Percentiles rank a stretch among this genome's conserved stretches.
These are phyloP conservation scores for Drosophila erecta DNA, from an alignment of 1,140 invertebrate species.

Conservation along the genomic window DNA sequence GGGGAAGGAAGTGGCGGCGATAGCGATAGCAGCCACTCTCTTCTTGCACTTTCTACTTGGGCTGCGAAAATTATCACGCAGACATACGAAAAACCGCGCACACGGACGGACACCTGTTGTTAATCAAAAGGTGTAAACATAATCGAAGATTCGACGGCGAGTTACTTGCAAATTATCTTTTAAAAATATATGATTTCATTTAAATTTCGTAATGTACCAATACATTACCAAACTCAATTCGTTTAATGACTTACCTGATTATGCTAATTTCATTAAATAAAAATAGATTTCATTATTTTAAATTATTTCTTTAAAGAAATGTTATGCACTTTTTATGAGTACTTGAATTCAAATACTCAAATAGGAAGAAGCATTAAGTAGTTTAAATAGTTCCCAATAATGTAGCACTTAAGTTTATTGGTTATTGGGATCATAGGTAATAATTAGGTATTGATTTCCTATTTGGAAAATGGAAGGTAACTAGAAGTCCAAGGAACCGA, in stretches of 20 bases:
- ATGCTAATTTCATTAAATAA: too few species aligned
- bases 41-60: constrained; percentile 52
- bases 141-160: constrained; percentile 20
- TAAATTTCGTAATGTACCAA: too few species aligned
- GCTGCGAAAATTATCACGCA: constrained; percentile 33
- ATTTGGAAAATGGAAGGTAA: background rate
- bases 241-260: too few species aligned
- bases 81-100: constrained; percentile 12
- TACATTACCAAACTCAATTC: too few species aligned
- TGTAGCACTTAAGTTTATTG: background rate
- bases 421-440: background rate
- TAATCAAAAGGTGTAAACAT: constrained; percentile 25
- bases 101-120: constrained; percentile 48
- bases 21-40: constrained; percentile 14
- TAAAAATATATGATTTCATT: background rate
- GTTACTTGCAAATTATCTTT: constrained; percentile 15
- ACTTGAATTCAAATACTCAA: too few species aligned
- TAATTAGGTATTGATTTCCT: background rate
- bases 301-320: too few species aligned
- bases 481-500: background rate
- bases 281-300: too few species aligned
- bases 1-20: constrained; percentile 33
- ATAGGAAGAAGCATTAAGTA: too few species aligned
- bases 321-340: too few species aligned
- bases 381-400: background rate